Base-by-base conservation (phyloP, 2,797 vertebrate genomes). In the Danionella dracula region DNA sequence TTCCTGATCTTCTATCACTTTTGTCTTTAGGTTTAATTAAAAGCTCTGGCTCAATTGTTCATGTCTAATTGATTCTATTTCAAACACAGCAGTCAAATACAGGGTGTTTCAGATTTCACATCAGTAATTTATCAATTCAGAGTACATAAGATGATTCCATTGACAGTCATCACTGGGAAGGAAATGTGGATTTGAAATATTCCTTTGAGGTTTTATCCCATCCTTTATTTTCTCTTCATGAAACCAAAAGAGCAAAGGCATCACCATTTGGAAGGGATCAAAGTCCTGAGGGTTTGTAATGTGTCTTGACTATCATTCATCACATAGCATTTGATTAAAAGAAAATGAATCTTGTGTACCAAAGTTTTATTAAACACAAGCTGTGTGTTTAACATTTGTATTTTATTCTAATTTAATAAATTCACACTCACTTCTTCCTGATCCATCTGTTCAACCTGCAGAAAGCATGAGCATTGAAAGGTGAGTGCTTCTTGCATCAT, bases 131-230 rank as follows among this genome's bases (percentile, higher is more conserved):
- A 29, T 6, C 19, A 7, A 16, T 20, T 59, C 27, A 41, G 46
- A 44, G 63, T 50, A 48, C 16, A 46, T 57, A 23, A 13, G 56
- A 34, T 27, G 40, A 34, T 56, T 57, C 20, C 23, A 42, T 8
- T 59, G 68, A 38, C 53, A 15, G 19, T 63, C 46, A 58, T 8
- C 10, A 45, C 46, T 34, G n/a, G 51, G 8, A 34, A 45, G n/a
- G 32, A 53, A 53, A 61, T 9, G 10, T 17, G 29, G 13, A 41
- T 75, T 71, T 75, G 64, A 71, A 68, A 21, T 68, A 9, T 54
- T 45, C 41, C 48, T 32, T 68, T 56, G 42, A 75, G 70, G 53
- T 63, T 41, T 56, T 44, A 48, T 70, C 46, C 41, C 48, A 16
- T 38, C 12, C 35, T 16, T 54, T 60, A 16, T 58, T 62, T 62